These are phyloP conservation scores for Tholera decimalis DNA, from an alignment of 2,888 invertebrate genomes.

Conservation along the genomic window DNA sequence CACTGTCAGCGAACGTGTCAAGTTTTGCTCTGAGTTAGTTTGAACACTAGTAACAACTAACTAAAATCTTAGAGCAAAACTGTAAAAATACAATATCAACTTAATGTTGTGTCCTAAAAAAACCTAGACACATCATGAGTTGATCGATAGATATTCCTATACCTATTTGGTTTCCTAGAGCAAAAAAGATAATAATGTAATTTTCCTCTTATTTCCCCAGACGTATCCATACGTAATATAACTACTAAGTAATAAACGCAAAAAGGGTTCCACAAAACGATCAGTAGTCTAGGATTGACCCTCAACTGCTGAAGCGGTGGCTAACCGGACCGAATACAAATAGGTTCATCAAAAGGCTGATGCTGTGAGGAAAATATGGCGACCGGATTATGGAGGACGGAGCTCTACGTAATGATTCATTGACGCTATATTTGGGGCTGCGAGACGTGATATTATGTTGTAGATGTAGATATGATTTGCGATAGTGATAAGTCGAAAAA, in stretches of 20 bases:
- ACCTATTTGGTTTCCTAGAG: no score
- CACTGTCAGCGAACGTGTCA: no score
- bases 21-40: no score
- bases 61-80: no score
- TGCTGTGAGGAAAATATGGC: conserved; percentile 30
- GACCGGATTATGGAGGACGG: conserved; percentile 22
- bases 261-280: conserved; percentile 13
- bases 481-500: neutral
- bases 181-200: no score
- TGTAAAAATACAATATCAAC: no score
- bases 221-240: neutral
- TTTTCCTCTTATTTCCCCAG: neutral
- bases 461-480: neutral
- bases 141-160: no score
- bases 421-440: conserved; percentile 20
- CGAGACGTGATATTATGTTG: neutral
- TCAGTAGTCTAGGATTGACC: conserved; percentile 33
- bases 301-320: conserved; percentile 33
- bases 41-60: no score
- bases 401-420: conserved; percentile 32
- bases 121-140: no score
- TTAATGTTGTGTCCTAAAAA: no score
- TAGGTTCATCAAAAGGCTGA: conserved; percentile 29
- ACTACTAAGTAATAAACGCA: conserved; percentile 9
- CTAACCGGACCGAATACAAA: conserved; percentile 43